phyloP scores from a whole-genome alignment of 2,888 invertebrate genomes.

The Pseudoips prasinana region DNA sequence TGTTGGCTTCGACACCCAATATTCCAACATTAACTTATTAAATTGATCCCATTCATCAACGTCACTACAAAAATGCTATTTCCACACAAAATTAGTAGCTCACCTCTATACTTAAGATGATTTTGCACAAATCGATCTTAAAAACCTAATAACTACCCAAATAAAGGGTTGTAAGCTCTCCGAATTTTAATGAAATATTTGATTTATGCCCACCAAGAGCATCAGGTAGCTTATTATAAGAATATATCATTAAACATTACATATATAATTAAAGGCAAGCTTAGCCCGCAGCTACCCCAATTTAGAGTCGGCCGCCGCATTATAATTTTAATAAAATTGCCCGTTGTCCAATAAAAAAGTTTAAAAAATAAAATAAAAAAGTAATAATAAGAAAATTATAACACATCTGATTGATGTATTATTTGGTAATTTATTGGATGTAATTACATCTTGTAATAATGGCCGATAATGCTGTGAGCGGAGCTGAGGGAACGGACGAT shows the following conservation, averaged over 20 bases:
- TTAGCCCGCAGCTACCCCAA: slow-evolving; percentile 78
- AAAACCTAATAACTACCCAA: slow-evolving; percentile 62
- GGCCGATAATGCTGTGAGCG: slow-evolving; percentile 67
- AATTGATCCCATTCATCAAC: slow-evolving; percentile 50
- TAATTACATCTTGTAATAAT: slow-evolving; percentile 81
- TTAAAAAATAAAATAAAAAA: slow-evolving; percentile 57
- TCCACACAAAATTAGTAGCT: slow-evolving; percentile 54
- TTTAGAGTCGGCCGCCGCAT: slow-evolving; percentile 66
- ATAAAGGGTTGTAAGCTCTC: slow-evolving; percentile 74
- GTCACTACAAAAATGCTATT: slow-evolving; percentile 58
- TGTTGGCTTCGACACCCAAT: too few species aligned
- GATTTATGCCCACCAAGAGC: slow-evolving; percentile 74
- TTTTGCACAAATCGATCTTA: slow-evolving; percentile 60
- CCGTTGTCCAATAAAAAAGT: slow-evolving; percentile 60
- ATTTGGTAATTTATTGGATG: slow-evolving; percentile 80
- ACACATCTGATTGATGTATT: slow-evolving; percentile 82
- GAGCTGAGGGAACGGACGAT: slow-evolving; percentile 63
- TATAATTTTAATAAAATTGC: slow-evolving; percentile 82
- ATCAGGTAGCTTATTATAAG: slow-evolving; percentile 82
- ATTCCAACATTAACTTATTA: slow-evolving; percentile 13
- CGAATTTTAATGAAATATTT: slow-evolving; percentile 81
- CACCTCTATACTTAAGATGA: slow-evolving; percentile 49
- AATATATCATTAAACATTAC: slow-evolving; percentile 81
- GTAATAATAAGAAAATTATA: slow-evolving; percentile 75
- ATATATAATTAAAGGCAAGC: slow-evolving; percentile 76